Evolutionary conservation across 2,113 vertebrate genomes (phyloP), one percentile per base, ranked within the genome.

Genomic region (Hypanus sabinus): DNA sequence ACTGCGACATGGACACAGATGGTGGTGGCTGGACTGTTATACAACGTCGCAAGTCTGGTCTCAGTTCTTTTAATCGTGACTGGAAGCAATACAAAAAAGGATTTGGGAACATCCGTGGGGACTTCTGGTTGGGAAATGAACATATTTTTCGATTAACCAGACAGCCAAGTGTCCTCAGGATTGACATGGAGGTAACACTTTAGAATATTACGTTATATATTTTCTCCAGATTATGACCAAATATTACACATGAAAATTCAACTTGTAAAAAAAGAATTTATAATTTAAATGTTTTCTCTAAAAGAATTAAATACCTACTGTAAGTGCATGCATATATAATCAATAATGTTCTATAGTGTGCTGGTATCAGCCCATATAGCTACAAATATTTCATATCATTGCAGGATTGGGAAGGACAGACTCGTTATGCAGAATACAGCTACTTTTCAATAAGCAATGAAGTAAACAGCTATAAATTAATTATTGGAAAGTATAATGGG

Each of bases 61-160:
- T 99, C 71, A 97, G 96, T 20, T 98, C 98, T 7, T 99, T 99
- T 95, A 97, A 97, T 79, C 97, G 97, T 14, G 98, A 99, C 95
- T 99, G 99, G 99, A 98, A 98, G 94, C 98, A 99, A 94, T 99
- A 99, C 94, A 98, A 96, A 94, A 97, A 95, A 22, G 99, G 99
- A 65, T 99, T 99, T 94, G 99, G 99, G 94, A 98, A 97, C 94
- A 97, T 98, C 94, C 97, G 96, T 0, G 99, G 99, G 85, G 99
- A 99, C 95, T 99, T 99, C 96, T 99, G 99, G 99, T 96, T 99
- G 22, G 99, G 99, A 94, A 99, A 99, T 0, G 98, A 99, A 73
- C 96, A 99, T 93, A 98, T 99, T 96, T 98, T 98, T 94, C 97
- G 98, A 55, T 96, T 99, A 68, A 98, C 98, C 30, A 96, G 97